These are phyloP conservation scores for Condylura cristata DNA, from an alignment of 2,113 vertebrate species.

Conservation along the genomic window DNA sequence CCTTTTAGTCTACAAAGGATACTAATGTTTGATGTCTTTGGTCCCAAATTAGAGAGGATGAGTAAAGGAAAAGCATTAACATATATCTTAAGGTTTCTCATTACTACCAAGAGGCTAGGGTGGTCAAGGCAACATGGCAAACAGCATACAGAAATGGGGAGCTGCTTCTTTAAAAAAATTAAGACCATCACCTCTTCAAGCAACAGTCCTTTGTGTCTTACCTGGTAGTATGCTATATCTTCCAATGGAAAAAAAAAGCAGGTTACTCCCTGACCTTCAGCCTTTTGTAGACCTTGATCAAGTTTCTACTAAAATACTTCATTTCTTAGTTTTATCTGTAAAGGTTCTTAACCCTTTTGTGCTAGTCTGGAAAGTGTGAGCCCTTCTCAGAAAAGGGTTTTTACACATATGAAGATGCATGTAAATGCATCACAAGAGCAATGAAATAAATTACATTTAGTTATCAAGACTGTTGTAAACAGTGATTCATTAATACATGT, in stretches of 20 bases:
- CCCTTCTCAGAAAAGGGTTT: background rate
- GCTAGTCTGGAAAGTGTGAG: background rate
- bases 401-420: background rate
- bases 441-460: background rate
- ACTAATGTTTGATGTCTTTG: background rate
- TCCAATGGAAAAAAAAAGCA: background rate
- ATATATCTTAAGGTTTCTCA: conserved; percentile 24
- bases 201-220: background rate
- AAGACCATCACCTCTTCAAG: background rate
- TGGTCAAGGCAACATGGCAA: background rate
- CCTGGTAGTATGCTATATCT: background rate
- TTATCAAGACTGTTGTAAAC: background rate
- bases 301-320: background rate
- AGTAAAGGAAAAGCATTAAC: conserved; percentile 34
- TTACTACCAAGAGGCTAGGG: background rate
- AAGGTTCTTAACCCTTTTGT: background rate
- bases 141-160: background rate
- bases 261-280: background rate
- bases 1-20: conserved; percentile 32
- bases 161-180: background rate
- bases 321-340: background rate
- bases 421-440: background rate
- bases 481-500: background rate
- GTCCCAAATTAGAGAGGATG: conserved; percentile 16
- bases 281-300: background rate